Conservation (phyloP, 1,140 invertebrate genomes). For the Gryllus bimaculatus region DNA sequence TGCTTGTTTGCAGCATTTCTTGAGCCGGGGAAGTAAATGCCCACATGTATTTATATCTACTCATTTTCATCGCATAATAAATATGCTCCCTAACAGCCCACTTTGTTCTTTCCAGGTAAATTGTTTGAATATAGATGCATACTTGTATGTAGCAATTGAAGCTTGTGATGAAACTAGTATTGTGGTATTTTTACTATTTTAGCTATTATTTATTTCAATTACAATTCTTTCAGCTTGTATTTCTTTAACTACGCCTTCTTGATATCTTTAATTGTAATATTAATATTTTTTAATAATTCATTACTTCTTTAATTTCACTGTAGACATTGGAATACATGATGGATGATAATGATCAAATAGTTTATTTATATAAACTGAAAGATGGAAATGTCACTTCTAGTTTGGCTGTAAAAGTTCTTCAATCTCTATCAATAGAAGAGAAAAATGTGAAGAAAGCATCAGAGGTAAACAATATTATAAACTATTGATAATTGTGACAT, state of each 20-base stretch:
- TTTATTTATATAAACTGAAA: constrained; percentile 50
- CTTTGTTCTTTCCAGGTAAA: constrained; percentile 42
- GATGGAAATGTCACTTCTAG: constrained; percentile 43
- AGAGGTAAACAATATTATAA: neutral
- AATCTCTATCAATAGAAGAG: neutral
- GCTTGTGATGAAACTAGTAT: neutral
- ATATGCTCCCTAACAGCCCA: constrained; percentile 40
- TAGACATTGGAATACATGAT: constrained; percentile 47
- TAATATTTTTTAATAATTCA: no score
- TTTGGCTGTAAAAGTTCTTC: constrained; percentile 35
- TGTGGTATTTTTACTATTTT: neutral
- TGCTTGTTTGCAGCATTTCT: constrained; percentile 53
- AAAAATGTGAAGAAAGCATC: neutral
- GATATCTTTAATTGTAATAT: neutral
- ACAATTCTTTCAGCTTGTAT: neutral
- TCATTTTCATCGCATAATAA: constrained; percentile 57
- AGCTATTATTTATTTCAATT: neutral
- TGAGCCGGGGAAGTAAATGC: constrained; percentile 42
- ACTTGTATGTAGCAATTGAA: neutral
- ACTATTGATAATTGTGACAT: neutral
- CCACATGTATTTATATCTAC: constrained; percentile 70
- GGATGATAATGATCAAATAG: constrained; percentile 41
- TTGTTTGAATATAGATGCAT: neutral
- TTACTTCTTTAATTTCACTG: constrained; percentile 23
- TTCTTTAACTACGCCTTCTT: neutral